These are phyloP conservation scores for Bimastos eiseni DNA, from an alignment of 2,888 invertebrate species.

Conservation along the genomic window DNA sequence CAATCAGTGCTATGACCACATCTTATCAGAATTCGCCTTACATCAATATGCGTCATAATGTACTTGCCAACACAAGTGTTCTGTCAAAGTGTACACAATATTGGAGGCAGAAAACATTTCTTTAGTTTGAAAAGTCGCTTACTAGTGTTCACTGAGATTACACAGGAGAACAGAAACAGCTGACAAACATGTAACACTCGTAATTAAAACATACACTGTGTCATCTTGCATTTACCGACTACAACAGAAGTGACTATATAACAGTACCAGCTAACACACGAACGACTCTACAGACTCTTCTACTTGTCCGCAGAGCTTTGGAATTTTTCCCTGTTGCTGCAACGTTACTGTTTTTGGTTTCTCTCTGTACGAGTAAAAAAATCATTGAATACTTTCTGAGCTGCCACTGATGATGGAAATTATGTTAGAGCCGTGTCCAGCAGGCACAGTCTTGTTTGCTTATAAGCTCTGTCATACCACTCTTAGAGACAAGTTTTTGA, in stretches of 20 bases:
- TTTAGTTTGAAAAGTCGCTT: neutral
- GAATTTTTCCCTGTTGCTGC: constrained; percentile 13
- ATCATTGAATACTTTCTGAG: neutral
- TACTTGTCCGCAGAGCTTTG: neutral
- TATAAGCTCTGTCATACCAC: neutral
- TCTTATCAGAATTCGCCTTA: too few relatives aligned
- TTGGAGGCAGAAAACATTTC: neutral
- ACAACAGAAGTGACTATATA: neutral
- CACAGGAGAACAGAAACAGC: neutral
- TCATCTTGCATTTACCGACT: neutral
- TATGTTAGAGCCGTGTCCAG: neutral
- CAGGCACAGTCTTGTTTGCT: neutral
- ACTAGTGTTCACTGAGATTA: neutral
- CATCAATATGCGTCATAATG: too few relatives aligned
- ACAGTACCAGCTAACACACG: neutral
- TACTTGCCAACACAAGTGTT: neutral
- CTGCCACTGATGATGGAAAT: neutral
- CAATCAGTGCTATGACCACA: too few relatives aligned
- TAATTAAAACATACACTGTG: neutral
- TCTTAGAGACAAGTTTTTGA: constrained; percentile 3
- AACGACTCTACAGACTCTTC: neutral
- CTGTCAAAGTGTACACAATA: neutral
- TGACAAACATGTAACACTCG: neutral
- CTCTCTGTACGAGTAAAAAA: neutral
- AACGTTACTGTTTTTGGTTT: neutral